A percentile compares a stretch with the other conserved stretches of the same genome.
Conservation (phyloP, 2,888 invertebrate species). For the Phortica okadai region DNA sequence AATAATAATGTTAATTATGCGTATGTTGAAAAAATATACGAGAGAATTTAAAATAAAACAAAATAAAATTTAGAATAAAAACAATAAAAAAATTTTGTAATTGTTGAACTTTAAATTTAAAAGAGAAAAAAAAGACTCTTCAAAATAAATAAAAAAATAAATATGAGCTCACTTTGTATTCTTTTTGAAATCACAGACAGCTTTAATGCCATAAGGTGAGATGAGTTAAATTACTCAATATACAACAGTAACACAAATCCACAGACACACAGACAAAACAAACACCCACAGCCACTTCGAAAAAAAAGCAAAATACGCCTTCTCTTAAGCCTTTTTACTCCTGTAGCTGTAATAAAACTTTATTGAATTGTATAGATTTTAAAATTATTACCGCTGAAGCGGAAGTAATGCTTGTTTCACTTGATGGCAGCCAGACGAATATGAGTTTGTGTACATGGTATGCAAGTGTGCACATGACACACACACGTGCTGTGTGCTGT, state of each 20-base stretch:
- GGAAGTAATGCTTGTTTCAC: slow-evolving; percentile 64
- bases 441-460: slow-evolving; percentile 27
- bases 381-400: slow-evolving; percentile 74
- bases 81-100: too few species aligned
- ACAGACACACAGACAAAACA: background rate
- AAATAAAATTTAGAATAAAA: too few species aligned
- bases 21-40: too few species aligned
- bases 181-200: too few species aligned
- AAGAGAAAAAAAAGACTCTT: too few species aligned
- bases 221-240: too few species aligned
- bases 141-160: too few species aligned
- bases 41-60: too few species aligned
- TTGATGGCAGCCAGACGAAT: slow-evolving; percentile 35
- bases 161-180: too few species aligned
- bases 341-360: slow-evolving; percentile 72
- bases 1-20: too few species aligned
- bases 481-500: background rate
- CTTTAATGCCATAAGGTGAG: too few species aligned
- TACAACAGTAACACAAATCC: background rate
- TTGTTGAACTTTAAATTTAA: too few species aligned
- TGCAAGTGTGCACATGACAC: background rate
- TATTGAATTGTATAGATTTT: slow-evolving; percentile 76
- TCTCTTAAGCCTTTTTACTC: slow-evolving; percentile 20
- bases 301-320: background rate
- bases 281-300: background rate